These are phyloP conservation scores for Campoletis sonorensis DNA, from an alignment of 1,140 invertebrate genomes.

Conservation along the genomic window DNA sequence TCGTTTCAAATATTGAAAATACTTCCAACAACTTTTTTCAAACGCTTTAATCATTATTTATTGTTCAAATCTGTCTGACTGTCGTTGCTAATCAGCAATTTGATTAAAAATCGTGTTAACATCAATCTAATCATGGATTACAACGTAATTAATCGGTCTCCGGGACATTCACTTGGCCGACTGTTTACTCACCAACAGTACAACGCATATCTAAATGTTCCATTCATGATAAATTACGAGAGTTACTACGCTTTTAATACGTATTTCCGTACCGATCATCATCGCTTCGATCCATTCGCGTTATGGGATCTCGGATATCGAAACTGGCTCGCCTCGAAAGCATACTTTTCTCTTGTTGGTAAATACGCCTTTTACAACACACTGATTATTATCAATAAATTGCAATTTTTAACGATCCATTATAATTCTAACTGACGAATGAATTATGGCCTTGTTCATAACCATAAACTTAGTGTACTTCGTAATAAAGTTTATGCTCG, in stretches of 20 bases:
- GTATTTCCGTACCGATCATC: slow-evolving; percentile 46
- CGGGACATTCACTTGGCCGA: slow-evolving; percentile 17
- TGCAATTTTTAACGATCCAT: neutral
- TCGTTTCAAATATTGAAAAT: no score
- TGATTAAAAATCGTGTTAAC: neutral
- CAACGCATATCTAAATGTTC: slow-evolving; percentile 51
- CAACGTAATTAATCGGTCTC: slow-evolving; percentile 21
- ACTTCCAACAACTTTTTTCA: neutral
- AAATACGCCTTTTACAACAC: slow-evolving; percentile 10
- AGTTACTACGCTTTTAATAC: slow-evolving; percentile 47
- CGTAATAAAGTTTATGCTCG: no score
- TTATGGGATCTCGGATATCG: slow-evolving; percentile 37
- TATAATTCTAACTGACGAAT: no score
- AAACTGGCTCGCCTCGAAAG: slow-evolving; percentile 21
- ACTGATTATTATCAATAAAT: neutral
- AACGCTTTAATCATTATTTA: neutral
- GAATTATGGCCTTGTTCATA: no score
- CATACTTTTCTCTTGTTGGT: slow-evolving; percentile 36
- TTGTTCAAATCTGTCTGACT: no score
- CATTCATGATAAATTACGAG: slow-evolving; percentile 41
- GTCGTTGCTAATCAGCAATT: neutral
- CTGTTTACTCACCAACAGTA: slow-evolving; percentile 32
- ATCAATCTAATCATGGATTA: slow-evolving; percentile 43
- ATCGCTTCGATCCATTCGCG: slow-evolving; percentile 48
- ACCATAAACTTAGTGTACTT: no score